Conservation (phyloP, 2,888 invertebrate genomes). For the Exocentrus adspersus region DNA sequence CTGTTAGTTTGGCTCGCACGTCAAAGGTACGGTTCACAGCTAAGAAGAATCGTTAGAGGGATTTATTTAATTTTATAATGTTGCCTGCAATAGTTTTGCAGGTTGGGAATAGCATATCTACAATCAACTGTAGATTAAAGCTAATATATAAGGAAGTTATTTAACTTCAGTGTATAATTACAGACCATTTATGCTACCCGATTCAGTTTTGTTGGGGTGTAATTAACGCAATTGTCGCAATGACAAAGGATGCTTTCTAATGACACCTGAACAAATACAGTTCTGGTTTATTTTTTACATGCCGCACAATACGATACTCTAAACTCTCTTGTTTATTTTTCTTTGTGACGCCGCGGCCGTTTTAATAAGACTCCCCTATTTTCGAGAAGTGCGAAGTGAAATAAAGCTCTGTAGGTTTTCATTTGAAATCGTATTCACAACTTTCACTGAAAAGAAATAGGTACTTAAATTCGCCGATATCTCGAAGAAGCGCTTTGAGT, state of each 20-base stretch:
- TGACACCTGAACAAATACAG: constrained; percentile 51
- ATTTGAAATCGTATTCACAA: constrained; percentile 6
- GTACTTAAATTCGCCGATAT: not conserved
- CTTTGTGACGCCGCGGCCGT: constrained; percentile 18
- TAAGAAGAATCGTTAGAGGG: no score
- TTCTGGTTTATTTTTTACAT: constrained; percentile 45
- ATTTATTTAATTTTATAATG: no score
- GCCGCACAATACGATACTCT: constrained; percentile 36
- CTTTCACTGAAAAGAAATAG: not conserved
- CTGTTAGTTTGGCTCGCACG: no score
- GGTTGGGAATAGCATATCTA: no score
- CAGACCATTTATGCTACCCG: constrained; percentile 37
- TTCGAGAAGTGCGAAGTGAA: constrained; percentile 16
- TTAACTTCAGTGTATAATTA: constrained; percentile 9
- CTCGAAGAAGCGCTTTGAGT: no score
- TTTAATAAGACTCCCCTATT: constrained; percentile 21
- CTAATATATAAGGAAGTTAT: not conserved
- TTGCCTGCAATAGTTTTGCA: no score
- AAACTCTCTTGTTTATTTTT: constrained; percentile 40
- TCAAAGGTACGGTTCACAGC: no score
- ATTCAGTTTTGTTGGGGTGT: constrained; percentile 35
- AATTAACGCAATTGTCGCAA: constrained; percentile 38
- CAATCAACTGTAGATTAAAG: not conserved
- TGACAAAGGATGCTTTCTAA: constrained; percentile 45
- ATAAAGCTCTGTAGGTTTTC: not conserved